phyloP scores from a whole-genome alignment of 2,113 vertebrate species.

The Scalopus aquaticus region DNA sequence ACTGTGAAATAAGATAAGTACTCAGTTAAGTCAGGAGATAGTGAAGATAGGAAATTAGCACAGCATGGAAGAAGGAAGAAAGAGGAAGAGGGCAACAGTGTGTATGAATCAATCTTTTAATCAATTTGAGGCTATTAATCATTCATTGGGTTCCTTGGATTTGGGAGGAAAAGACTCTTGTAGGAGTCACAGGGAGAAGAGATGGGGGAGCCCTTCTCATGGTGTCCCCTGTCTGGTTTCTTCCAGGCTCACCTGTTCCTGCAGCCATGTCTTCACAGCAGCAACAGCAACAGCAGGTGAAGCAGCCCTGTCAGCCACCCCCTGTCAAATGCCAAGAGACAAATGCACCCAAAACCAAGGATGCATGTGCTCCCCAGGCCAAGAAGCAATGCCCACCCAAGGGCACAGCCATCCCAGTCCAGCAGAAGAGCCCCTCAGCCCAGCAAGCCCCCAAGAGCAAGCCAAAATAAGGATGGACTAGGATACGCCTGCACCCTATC shows the following conservation, averaged over 20 bases:
- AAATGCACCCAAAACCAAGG: conserved; percentile 3
- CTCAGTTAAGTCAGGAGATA: background rate
- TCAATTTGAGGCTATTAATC: background rate
- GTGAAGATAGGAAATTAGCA: background rate
- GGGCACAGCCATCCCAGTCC: background rate
- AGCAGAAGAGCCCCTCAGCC: conserved; percentile 35
- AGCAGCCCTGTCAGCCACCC: conserved; percentile 56
- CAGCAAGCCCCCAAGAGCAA: conserved; percentile 51
- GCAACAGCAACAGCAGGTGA: conserved; percentile 66
- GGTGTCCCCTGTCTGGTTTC: background rate
- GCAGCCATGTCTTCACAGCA: conserved; percentile 51
- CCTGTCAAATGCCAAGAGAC: conserved; percentile 58
- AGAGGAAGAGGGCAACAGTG: too few species aligned
- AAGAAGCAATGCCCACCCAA: conserved; percentile 58
- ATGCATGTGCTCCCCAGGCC: conserved; percentile 50
- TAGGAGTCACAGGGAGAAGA: background rate
- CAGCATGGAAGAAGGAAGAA: background rate
- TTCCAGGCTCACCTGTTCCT: background rate
- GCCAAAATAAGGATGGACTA: conserved; percentile 32
- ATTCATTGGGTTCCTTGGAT: background rate
- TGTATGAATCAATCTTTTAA: background rate
- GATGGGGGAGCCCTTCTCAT: background rate
- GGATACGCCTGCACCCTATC: background rate
- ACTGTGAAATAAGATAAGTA: background rate
- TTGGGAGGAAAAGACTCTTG: background rate